These are phyloP conservation scores for Progne subis DNA, from an alignment of 2,113 vertebrate species.

Conservation along the genomic window DNA sequence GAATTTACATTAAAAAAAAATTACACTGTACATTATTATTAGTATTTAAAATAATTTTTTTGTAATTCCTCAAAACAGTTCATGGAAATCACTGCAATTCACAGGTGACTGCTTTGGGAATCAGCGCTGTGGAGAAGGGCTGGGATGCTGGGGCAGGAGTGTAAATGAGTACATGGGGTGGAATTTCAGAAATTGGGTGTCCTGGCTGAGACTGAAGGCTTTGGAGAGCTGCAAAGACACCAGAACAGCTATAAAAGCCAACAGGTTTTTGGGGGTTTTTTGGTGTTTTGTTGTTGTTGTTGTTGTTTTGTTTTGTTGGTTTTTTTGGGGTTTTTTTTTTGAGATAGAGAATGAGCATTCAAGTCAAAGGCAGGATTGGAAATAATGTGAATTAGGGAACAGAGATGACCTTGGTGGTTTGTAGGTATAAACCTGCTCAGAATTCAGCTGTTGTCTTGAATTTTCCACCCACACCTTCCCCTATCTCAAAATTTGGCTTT, in stretches of 20 bases:
- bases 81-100: background rate
- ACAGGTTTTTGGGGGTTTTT: no score
- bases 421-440: background rate
- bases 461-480: background rate
- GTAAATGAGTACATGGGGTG: rapidly evolving
- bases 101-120: background rate
- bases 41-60: background rate
- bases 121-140: background rate
- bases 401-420: background rate
- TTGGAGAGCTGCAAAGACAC: no score
- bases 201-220: background rate
- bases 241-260: background rate
- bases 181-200: background rate
- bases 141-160: background rate
- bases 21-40: background rate
- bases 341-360: background rate
- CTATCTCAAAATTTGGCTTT: background rate
- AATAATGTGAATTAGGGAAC: background rate
- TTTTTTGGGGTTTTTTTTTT: background rate
- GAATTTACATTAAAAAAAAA: background rate
- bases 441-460: background rate
- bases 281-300: no score
- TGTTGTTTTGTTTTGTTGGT: no score
- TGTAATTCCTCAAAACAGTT: background rate
- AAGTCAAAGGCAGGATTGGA: background rate